Evolutionary conservation across 2,797 vertebrate species (phyloP), one percentile per base, ranked within the genome.

Genomic region (Myripristis murdjan): DNA sequence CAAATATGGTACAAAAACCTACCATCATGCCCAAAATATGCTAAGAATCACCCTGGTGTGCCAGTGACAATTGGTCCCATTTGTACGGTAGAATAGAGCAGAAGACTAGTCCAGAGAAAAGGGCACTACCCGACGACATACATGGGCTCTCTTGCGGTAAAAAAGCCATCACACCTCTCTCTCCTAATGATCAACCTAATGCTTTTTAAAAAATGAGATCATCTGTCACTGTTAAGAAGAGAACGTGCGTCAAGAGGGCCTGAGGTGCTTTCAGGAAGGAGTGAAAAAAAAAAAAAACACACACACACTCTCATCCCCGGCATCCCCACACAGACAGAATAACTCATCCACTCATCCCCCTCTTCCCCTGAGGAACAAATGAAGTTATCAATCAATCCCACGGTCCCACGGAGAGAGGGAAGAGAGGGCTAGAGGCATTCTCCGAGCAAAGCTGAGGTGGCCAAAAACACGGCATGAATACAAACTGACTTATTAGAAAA

Each of bases 341-440:
- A 87, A 73, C 79, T 76, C 84, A 79, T 85, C 56, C 69, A 62
- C 76, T 79, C 76, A 73, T 77, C 75, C 79, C 64, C 73, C 68
- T 70, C 78, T 84, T 81, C 74, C 81, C 76, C 78, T 80, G 74
- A 89, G 86, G 75, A 87, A 87, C 83, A 92, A 92, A 90, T 87
- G 65, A 91, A 89, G 88, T 91, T 91, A 94, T 95, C 92, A 93
- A 93, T 95, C 94, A 95, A 86, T 58, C 75, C 22, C 39, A 49
- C 24, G 0, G 48, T 82, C 83, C 77, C 79, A 80, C 12, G 7
- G 86, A 82, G 89, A 85, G 67, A 81, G 65, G 83, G 79, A 84
- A 77, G 70, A 68, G 57, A 68, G 47, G 72, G 74, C 85, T 85
- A 84, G 77, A 79, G 77, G 71, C 74, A 77, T 16, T 58, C 47